Evolutionary conservation across 2,888 invertebrate genomes (phyloP).

Genomic region (Margaritifera margaritifera): DNA sequence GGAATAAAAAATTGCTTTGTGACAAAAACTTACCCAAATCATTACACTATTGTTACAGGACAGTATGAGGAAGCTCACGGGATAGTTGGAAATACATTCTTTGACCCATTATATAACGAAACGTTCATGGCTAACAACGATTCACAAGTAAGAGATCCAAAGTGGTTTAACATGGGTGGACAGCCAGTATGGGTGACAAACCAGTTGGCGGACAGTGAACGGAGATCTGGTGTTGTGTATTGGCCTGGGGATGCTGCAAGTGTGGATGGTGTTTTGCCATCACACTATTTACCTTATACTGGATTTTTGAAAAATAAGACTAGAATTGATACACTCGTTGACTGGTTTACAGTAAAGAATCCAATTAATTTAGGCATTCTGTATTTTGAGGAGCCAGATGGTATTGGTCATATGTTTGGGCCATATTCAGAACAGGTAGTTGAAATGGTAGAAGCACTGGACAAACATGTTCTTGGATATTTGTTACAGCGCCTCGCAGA

Average conservation of each 20-base stretch:
- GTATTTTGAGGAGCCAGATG: conserved; percentile 83
- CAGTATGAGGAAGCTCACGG: conserved; percentile 81
- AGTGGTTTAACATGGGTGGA: conserved; percentile 74
- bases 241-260: conserved; percentile 59
- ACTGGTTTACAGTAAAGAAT: conserved; percentile 63
- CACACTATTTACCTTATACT: conserved; percentile 40
- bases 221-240: conserved; percentile 80
- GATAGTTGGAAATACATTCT: conserved; percentile 79
- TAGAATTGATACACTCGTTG: conserved; percentile 57
- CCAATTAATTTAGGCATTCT: conserved; percentile 82
- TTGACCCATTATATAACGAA: conserved; percentile 74
- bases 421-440: conserved; percentile 67
- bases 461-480: conserved; percentile 73
- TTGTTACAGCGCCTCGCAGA: conserved; percentile 75
- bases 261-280: conserved; percentile 53
- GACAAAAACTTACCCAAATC: conserved; percentile 85
- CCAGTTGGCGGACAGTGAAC: conserved; percentile 76
- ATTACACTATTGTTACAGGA: conserved; percentile 80
- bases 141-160: conserved; percentile 64
- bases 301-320: conserved; percentile 55
- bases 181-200: conserved; percentile 72
- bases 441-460: conserved; percentile 76
- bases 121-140: conserved; percentile 33
- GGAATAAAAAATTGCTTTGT: conserved; percentile 66
- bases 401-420: conserved; percentile 77